Evolutionary conservation across 2,888 invertebrate species (phyloP).

Genomic region (Embidobia sp.): DNA sequence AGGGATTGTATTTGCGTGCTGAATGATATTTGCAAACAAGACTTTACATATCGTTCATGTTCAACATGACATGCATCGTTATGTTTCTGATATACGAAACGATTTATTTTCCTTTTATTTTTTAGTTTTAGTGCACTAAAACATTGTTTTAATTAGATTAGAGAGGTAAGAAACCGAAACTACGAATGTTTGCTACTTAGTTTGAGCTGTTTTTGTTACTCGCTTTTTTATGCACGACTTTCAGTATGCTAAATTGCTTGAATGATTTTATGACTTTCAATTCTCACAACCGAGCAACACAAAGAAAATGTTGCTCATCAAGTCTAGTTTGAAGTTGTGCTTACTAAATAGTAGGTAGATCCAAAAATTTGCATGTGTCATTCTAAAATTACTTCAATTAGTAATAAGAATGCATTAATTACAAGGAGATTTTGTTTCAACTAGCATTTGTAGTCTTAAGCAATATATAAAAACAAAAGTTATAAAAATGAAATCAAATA

Average conservation of each 20-base stretch:
- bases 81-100: not conserved
- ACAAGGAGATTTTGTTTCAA: not conserved
- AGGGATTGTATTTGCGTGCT: conserved; percentile 4
- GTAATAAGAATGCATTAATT: conserved; percentile 16
- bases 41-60: not conserved
- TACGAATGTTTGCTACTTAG: conserved; percentile 1
- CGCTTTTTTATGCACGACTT: conserved; percentile 25
- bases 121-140: conserved; percentile 12
- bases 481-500: not conserved
- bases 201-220: conserved; percentile 1
- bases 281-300: not conserved
- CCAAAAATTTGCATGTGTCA: conserved; percentile 11
- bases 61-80: conserved; percentile 5
- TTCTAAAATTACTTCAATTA: conserved; percentile 15
- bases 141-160: conserved; percentile 41
- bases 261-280: conserved; percentile 3
- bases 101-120: not conserved
- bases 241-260: conserved; percentile 17
- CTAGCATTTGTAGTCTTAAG: not conserved
- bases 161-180: conserved; percentile 33
- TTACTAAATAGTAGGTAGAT: conserved; percentile 6
- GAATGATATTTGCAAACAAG: conserved; percentile 1
- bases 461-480: not conserved
- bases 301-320: conserved; percentile 1
- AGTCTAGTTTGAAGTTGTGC: conserved; percentile 8